Percentiles rank a stretch among this genome's conserved stretches.
Evolutionary conservation across 2,797 vertebrate species (phyloP).

Genomic region (Manis crassicaudata): DNA sequence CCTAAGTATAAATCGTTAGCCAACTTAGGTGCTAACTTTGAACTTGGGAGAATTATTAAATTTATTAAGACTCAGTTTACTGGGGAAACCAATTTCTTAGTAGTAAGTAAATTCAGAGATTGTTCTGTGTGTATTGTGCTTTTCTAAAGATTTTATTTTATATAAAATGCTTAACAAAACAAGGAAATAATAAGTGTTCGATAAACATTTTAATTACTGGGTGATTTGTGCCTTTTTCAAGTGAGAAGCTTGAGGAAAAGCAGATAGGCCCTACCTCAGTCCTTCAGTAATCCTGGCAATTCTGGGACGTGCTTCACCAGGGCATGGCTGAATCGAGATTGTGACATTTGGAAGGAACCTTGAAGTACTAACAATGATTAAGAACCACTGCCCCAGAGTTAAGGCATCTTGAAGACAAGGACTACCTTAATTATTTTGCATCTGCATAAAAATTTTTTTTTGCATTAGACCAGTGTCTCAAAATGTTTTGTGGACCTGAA

Average conservation of each 20-base stretch:
- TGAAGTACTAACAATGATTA: neutral
- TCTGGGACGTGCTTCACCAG: neutral
- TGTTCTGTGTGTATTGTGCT: neutral
- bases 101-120: neutral
- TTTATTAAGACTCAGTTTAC: conserved; percentile 2
- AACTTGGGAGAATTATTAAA: neutral
- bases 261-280: neutral
- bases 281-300: neutral
- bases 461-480: neutral
- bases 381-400: neutral
- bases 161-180: neutral
- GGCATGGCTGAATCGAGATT: neutral
- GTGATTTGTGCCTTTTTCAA: neutral
- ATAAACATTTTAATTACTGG: neutral
- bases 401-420: neutral
- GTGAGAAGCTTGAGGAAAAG: neutral
- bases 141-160: neutral
- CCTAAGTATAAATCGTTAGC: neutral
- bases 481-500: neutral
- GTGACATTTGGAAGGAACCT: neutral
- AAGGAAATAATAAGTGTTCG: neutral
- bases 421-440: neutral
- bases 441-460: neutral
- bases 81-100: neutral
- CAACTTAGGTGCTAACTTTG: neutral